A percentile compares a stretch with the other conserved stretches of the same genome.
These are phyloP conservation scores for Grantiella picta DNA, from an alignment of 2,113 vertebrate genomes.

Conservation along the genomic window DNA sequence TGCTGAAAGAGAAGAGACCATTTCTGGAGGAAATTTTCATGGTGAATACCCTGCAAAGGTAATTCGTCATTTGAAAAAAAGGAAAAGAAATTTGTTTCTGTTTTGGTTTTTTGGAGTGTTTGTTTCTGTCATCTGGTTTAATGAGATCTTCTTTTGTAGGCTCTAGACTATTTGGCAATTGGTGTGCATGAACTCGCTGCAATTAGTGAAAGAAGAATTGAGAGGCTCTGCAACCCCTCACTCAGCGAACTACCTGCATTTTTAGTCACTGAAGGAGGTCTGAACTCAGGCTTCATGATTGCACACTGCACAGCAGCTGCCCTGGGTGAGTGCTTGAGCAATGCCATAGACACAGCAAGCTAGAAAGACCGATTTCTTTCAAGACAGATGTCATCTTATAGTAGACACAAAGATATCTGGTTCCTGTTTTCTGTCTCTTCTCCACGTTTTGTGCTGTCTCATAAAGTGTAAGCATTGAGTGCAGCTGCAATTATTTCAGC, in stretches of 20 bases:
- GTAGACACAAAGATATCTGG: not conserved
- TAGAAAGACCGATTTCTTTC: not conserved
- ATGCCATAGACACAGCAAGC: not conserved
- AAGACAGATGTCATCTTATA: not conserved
- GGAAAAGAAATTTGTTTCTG: not conserved
- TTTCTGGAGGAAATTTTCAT: slow-evolving; percentile 98
- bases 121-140: not conserved
- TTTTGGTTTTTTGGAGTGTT: not conserved
- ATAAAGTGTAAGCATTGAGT: not conserved
- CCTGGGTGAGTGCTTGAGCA: slow-evolving; percentile 79
- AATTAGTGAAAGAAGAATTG: slow-evolving; percentile 94
- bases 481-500: not conserved
- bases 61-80: not conserved
- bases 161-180: slow-evolving; percentile 88
- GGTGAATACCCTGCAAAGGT: slow-evolving; percentile 95
- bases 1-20: slow-evolving; percentile 91
- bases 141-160: slow-evolving; percentile 66
- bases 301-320: slow-evolving; percentile 96
- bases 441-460: not conserved
- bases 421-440: not conserved
- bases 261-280: slow-evolving; percentile 93
- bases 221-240: slow-evolving; percentile 93
- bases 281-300: slow-evolving; percentile 99
- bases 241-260: slow-evolving; percentile 95
- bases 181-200: slow-evolving; percentile 93